phyloP scores from a whole-genome alignment of 2,113 vertebrate genomes.

The Plestiodon gilberti region DNA sequence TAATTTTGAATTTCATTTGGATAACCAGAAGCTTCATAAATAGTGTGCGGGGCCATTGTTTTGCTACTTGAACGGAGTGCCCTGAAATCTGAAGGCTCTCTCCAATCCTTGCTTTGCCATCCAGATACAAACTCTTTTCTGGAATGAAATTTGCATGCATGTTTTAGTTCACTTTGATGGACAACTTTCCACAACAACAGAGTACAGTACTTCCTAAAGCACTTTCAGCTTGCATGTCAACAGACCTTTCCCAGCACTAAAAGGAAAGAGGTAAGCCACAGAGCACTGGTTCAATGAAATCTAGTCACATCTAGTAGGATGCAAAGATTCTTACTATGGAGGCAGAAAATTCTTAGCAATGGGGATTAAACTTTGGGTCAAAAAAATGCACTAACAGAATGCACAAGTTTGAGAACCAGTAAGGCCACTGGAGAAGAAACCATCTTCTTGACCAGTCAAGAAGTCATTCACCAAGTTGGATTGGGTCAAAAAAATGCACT shows the following conservation, averaged over 20 bases:
- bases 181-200: slow-evolving; percentile 5
- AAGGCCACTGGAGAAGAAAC: too few relatives aligned
- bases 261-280: not conserved
- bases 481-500: too few relatives aligned
- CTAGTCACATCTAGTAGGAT: too few relatives aligned
- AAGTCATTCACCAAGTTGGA: too few relatives aligned
- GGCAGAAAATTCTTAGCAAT: not conserved
- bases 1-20: not conserved
- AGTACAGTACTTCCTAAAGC: too few relatives aligned
- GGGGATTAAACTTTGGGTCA: not conserved
- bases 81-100: too few relatives aligned
- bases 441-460: too few relatives aligned
- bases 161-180: not conserved
- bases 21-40: not conserved
- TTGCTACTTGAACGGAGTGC: too few relatives aligned
- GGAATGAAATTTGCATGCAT: not conserved
- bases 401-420: too few relatives aligned
- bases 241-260: not conserved
- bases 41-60: not conserved
- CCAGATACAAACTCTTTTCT: not conserved
- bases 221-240: not conserved
- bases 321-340: not conserved
- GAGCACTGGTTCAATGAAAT: not conserved
- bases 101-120: not conserved
- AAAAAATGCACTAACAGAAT: too few relatives aligned